Evolutionary conservation across 2,797 vertebrate species (phyloP).

Genomic region (Schizothorax lantsangensis): DNA sequence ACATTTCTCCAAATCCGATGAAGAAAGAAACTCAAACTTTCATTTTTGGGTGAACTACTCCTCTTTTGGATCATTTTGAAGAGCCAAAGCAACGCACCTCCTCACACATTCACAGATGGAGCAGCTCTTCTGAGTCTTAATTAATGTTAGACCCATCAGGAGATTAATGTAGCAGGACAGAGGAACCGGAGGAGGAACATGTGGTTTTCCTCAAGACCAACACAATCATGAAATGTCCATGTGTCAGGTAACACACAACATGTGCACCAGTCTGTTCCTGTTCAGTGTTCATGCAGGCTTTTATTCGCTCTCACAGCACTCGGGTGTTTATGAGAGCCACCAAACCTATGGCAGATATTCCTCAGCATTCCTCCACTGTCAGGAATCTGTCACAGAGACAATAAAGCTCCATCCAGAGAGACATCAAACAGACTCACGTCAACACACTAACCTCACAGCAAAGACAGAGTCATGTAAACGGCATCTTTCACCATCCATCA

Average conservation of each 20-base stretch:
- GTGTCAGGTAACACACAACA: slow-evolving; percentile 4
- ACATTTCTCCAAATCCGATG: neutral
- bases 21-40: neutral
- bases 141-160: neutral
- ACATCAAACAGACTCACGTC: neutral
- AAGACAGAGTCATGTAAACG: neutral
- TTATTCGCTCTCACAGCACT: neutral
- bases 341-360: neutral
- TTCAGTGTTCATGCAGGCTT: neutral
- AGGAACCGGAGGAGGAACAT: neutral
- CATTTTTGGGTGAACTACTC: neutral
- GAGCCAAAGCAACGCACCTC: neutral
- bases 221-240: neutral
- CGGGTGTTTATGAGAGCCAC: slow-evolving; percentile 3
- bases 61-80: neutral
- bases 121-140: slow-evolving; percentile 10
- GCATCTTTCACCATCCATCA: neutral
- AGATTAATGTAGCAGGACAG: slow-evolving; percentile 5
- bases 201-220: slow-evolving; percentile 21
- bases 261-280: neutral
- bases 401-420: neutral
- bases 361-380: slow-evolving; percentile 30
- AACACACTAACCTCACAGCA: slow-evolving; percentile 22
- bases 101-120: slow-evolving; percentile 11
- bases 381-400: slow-evolving; percentile 48